Evolutionary conservation across 2,888 invertebrate genomes (phyloP).

Genomic region (Brachypalpus laphriformis): DNA sequence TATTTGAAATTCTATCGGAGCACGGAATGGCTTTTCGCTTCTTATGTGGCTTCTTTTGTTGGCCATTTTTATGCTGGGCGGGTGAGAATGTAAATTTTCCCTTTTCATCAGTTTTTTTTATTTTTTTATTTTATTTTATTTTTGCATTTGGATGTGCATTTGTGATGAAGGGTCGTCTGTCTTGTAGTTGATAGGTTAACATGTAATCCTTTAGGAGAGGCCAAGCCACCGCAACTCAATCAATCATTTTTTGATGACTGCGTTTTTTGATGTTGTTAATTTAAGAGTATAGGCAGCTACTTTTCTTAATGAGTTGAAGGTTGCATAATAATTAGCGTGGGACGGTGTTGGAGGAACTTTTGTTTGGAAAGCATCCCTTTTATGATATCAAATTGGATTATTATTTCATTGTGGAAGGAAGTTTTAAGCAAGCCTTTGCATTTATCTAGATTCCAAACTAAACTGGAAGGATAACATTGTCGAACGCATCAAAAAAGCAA

Average conservation of each 20-base stretch:
- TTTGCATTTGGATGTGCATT: conserved; percentile 25
- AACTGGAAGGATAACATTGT: no score
- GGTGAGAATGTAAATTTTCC: conserved; percentile 56
- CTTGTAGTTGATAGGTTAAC: conserved; percentile 34
- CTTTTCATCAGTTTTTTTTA: conserved; percentile 35
- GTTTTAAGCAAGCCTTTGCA: no score
- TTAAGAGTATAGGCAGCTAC: background rate
- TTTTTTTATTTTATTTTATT: background rate
- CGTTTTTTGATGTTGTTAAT: background rate
- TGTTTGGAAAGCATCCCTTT: background rate
- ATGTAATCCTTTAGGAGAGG: conserved; percentile 48
- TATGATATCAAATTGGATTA: background rate
- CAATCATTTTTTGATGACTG: conserved; percentile 53
- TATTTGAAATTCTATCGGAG: conserved; percentile 69
- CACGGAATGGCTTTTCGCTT: conserved; percentile 58
- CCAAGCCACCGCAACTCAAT: conserved; percentile 5
- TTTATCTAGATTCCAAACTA: no score
- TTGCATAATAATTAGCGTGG: conserved; percentile 30
- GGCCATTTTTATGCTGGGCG: conserved; percentile 48
- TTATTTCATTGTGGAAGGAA: no score
- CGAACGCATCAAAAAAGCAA: no score
- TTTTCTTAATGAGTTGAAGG: conserved; percentile 46
- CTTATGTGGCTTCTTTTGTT: conserved; percentile 65
- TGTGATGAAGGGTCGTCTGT: background rate
- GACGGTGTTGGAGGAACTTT: background rate